Evolutionary conservation across 1,140 invertebrate genomes (phyloP).

Genomic region (Dreissena polymorpha): DNA sequence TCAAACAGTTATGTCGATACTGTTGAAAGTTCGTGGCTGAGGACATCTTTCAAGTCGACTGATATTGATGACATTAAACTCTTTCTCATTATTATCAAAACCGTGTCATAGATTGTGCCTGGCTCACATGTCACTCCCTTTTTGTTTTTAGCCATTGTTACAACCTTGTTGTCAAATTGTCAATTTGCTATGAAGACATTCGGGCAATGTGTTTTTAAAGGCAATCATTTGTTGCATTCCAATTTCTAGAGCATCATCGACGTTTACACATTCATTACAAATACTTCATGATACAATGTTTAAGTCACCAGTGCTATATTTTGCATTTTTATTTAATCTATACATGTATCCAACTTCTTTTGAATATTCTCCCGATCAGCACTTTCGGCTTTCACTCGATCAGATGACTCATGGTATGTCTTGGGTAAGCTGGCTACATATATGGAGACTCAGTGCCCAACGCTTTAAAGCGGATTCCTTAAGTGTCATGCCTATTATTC

Average conservation of each 20-base stretch:
- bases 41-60: not conserved
- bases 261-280: not conserved
- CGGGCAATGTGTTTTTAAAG: conserved; percentile 8
- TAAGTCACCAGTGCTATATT: not conserved
- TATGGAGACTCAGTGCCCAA: conserved; percentile 58
- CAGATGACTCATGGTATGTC: not conserved
- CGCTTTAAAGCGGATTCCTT: too few relatives aligned
- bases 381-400: not conserved
- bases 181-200: not conserved
- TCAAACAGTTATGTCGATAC: not conserved
- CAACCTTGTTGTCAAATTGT: conserved; percentile 17
- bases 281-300: conserved; percentile 8
- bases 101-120: not conserved
- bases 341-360: too few relatives aligned
- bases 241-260: not conserved
- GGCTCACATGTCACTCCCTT: not conserved
- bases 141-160: not conserved
- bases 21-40: conserved; percentile 7
- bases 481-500: conserved; percentile 54
- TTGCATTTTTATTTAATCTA: conserved; percentile 24
- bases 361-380: not conserved
- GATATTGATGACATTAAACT: not conserved
- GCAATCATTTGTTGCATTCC: not conserved
- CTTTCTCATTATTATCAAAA: not conserved
- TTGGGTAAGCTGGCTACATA: conserved; percentile 19